phyloP scores from a whole-genome alignment of 64 coral and sea anemone genomes.

The Pocillopora damicornis region DNA sequence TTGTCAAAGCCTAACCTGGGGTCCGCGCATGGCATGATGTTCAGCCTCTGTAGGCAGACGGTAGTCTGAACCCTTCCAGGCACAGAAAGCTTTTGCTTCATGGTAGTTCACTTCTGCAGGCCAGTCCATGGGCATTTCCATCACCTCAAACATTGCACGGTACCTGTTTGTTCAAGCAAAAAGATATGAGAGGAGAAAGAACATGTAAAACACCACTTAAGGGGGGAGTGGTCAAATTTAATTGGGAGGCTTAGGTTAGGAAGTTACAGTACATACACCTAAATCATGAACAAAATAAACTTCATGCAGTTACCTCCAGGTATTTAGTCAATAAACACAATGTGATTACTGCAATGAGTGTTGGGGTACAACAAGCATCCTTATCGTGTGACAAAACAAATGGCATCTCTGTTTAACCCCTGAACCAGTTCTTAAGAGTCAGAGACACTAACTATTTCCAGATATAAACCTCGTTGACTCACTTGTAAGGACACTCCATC shows the following conservation, averaged over 20 bases:
- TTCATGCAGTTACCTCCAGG: not conserved
- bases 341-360: too few relatives aligned
- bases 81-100: conserved; percentile 63
- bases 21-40: conserved; percentile 65
- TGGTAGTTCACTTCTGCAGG: conserved; percentile 69
- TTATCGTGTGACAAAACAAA: too few relatives aligned
- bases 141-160: conserved; percentile 55
- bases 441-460: too few relatives aligned
- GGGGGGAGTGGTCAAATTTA: too few relatives aligned
- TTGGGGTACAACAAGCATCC: too few relatives aligned
- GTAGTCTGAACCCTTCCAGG: conserved; percentile 56
- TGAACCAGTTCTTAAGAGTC: too few relatives aligned
- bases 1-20: conserved; percentile 32
- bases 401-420: too few relatives aligned
- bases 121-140: conserved; percentile 58
- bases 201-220: not conserved
- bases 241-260: too few relatives aligned
- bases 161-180: conserved; percentile 7
- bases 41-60: conserved; percentile 71
- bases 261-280: not conserved
- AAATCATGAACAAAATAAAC: not conserved
- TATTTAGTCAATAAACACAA: too few relatives aligned
- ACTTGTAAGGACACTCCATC: conserved; percentile 11
- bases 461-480: not conserved
- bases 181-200: not conserved